Percentiles rank a stretch among this genome's conserved stretches.
Conservation (phyloP, 2,888 invertebrate species). For the Andrena trimmerana region DNA sequence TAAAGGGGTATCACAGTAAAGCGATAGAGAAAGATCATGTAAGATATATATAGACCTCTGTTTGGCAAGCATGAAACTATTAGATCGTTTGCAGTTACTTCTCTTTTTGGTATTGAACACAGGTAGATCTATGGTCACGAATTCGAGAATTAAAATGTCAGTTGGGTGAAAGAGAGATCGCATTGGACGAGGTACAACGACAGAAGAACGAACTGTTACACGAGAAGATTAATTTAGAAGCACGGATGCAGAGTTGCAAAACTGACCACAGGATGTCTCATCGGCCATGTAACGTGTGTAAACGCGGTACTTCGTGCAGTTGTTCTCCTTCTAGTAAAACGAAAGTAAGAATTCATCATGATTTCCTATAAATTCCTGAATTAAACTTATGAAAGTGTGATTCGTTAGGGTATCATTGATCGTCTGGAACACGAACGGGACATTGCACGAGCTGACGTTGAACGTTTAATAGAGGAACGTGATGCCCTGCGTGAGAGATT, state of each 20-base stretch:
- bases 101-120: slow-evolving; percentile 21
- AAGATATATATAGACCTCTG: slow-evolving; percentile 58
- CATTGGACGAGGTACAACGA: slow-evolving; percentile 83
- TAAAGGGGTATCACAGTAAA: slow-evolving; percentile 83
- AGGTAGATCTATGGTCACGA: slow-evolving; percentile 71
- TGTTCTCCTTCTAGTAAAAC: slow-evolving; percentile 64
- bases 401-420: slow-evolving; percentile 81
- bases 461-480: slow-evolving; percentile 88
- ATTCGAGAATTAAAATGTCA: slow-evolving; percentile 80
- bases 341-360: slow-evolving; percentile 59
- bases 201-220: slow-evolving; percentile 84
- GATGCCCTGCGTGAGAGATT: slow-evolving; percentile 87
- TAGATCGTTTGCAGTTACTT: neutral
- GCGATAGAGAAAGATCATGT: slow-evolving; percentile 80
- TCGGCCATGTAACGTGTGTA: slow-evolving; percentile 73
- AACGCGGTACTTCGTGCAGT: slow-evolving; percentile 62
- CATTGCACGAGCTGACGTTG: slow-evolving; percentile 86
- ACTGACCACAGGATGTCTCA: slow-evolving; percentile 68
- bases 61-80: slow-evolving; percentile 15
- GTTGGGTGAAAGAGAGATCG: slow-evolving; percentile 84
- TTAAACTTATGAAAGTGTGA: neutral
- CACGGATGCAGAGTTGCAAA: slow-evolving; percentile 80
- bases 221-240: slow-evolving; percentile 85
- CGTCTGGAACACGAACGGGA: slow-evolving; percentile 87
- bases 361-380: neutral